Conservation (phyloP, 1,140 invertebrate species). For the Antheraea pernyi region DNA sequence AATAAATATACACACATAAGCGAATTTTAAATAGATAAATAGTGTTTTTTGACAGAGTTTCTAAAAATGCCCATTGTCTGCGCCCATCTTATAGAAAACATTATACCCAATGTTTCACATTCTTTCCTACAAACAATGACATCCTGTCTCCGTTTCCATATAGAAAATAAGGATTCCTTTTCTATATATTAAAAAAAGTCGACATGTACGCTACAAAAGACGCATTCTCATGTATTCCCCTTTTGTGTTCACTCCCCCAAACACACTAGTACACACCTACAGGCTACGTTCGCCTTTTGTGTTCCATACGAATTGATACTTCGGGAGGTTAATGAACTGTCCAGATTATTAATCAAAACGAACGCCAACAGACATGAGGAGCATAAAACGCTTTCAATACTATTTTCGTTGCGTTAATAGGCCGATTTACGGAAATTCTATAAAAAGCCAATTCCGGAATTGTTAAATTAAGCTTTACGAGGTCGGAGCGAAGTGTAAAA, state of each 20-base stretch:
- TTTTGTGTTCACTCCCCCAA: constrained; percentile 7
- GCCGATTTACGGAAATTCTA: background rate
- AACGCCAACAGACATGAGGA: background rate
- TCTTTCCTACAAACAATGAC: no score
- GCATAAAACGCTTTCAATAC: background rate
- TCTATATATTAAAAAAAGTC: background rate
- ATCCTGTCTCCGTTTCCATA: no score
- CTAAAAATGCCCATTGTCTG: no score
- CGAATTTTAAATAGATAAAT: no score
- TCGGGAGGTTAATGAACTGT: constrained; percentile 7
- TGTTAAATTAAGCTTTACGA: background rate
- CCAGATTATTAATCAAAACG: background rate
- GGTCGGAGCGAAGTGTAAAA: background rate
- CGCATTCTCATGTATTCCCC: constrained; percentile 7
- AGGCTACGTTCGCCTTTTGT: background rate
- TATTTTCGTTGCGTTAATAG: background rate
- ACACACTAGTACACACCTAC: background rate
- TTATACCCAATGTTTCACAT: no score
- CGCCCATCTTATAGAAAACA: no score
- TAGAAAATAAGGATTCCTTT: background rate
- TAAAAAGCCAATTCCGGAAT: background rate
- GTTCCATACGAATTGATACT: background rate
- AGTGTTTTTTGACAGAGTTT: no score
- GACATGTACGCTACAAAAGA: background rate
- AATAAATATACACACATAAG: no score